Evolutionary conservation across 2,888 invertebrate species (phyloP).

Genomic region (Parascotia fuliginaria): DNA sequence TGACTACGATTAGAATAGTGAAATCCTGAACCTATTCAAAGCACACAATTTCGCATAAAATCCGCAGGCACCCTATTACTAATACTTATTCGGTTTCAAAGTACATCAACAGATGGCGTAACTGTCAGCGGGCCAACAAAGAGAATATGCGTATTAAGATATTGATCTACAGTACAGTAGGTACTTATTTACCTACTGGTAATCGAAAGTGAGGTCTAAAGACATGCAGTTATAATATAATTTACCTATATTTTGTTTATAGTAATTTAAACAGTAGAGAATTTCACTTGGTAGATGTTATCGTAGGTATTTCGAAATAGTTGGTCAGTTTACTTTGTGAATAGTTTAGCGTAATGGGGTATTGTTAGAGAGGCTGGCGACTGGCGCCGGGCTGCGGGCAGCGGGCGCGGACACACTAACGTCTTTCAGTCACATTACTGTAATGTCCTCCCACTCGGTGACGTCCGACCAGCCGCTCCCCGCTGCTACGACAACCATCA

Average conservation of each 20-base stretch:
- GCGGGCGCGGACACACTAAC: slow-evolving; percentile 24
- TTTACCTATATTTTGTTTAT: not conserved
- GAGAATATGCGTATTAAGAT: no score
- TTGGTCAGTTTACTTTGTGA: slow-evolving; percentile 44
- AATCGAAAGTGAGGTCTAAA: no score
- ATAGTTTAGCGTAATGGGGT: slow-evolving; percentile 56
- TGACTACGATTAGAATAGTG: no score
- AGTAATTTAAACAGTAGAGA: slow-evolving; percentile 5
- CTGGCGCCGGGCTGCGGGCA: slow-evolving; percentile 21
- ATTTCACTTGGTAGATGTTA: slow-evolving; percentile 11
- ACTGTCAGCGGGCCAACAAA: not conserved
- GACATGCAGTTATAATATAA: not conserved
- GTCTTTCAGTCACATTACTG: slow-evolving; percentile 56
- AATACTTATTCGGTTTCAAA: not conserved
- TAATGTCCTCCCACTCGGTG: slow-evolving; percentile 55
- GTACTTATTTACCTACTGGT: no score
- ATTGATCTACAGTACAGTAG: no score
- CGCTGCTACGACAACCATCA: slow-evolving; percentile 45
- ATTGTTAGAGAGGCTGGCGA: slow-evolving; percentile 59
- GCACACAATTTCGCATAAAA: no score
- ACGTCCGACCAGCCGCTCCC: slow-evolving; percentile 31
- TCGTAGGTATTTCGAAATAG: slow-evolving; percentile 28
- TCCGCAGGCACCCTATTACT: no score
- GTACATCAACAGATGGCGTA: not conserved
- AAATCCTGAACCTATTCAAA: no score